Percentiles rank a stretch among this genome's conserved stretches.
phyloP scores from a whole-genome alignment of 2,797 vertebrate species.

The Pipistrellus nathusii region DNA sequence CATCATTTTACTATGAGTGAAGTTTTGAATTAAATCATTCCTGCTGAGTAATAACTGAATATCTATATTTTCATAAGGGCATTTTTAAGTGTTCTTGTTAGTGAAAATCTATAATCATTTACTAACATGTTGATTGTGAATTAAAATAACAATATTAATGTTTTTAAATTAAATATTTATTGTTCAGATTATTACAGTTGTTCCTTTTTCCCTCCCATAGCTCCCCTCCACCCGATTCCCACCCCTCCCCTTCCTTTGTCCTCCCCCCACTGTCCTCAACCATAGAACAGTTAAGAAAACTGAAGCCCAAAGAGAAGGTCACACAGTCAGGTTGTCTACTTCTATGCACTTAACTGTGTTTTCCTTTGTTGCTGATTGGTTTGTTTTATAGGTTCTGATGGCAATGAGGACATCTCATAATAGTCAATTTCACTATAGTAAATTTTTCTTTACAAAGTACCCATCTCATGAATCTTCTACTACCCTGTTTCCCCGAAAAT shows the following conservation, averaged over 20 bases:
- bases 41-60: neutral
- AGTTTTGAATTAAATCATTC: conserved; percentile 15
- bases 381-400: neutral
- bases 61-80: neutral
- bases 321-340: neutral
- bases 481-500: too few relatives aligned
- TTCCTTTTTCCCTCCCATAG: too few relatives aligned
- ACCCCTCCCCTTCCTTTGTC: too few relatives aligned
- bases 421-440: neutral
- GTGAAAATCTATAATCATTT: neutral
- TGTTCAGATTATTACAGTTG: too few relatives aligned
- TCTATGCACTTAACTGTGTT: neutral
- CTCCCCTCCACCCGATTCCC: too few relatives aligned
- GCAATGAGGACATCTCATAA: neutral
- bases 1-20: neutral
- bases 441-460: neutral
- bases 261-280: too few relatives aligned
- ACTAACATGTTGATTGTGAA: neutral
- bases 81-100: neutral
- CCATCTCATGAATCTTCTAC: neutral
- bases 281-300: neutral
- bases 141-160: conserved; percentile 7
- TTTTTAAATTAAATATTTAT: neutral
- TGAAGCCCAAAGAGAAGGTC: neutral
- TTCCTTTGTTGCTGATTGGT: neutral